phyloP scores from a whole-genome alignment of 2,797 vertebrate species.

The Eremophila alpestris region DNA sequence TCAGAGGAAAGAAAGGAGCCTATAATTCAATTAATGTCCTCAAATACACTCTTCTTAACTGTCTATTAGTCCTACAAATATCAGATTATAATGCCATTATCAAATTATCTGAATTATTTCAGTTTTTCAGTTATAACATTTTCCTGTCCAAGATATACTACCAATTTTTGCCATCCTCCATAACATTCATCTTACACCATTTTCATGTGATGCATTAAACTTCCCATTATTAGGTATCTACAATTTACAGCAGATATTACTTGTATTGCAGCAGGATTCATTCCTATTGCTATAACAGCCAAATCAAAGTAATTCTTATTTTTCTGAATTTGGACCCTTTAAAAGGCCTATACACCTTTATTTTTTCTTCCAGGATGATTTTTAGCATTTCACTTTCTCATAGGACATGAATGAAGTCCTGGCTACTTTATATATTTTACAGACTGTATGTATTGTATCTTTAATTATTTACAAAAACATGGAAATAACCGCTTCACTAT shows the following conservation, averaged over 20 bases:
- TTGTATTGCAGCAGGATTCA: neutral
- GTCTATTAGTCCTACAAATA: conserved; percentile 48
- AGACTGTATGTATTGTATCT: neutral
- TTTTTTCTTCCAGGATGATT: neutral
- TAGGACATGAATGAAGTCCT: neutral
- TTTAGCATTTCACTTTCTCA: neutral
- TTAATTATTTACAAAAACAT: neutral
- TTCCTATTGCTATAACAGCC: neutral
- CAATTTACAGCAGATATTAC: neutral
- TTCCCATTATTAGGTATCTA: neutral
- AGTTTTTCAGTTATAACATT: conserved; percentile 21
- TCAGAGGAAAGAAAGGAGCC: conserved; percentile 38
- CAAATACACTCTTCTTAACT: conserved; percentile 43
- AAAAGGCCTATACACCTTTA: neutral
- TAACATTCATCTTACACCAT: neutral
- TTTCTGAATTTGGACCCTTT: neutral
- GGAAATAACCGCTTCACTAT: neutral
- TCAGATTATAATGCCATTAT: conserved; percentile 29
- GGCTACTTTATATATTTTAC: neutral
- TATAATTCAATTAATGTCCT: conserved; percentile 22
- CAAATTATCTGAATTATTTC: conserved; percentile 53
- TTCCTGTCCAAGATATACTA: conserved; percentile 23
- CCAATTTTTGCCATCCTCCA: neutral
- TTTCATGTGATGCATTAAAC: neutral
- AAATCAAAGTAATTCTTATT: neutral